Evolutionary conservation across 1,140 invertebrate genomes (phyloP), one percentile per base, ranked within the genome.

Genomic region (Micrasema longulum): DNA sequence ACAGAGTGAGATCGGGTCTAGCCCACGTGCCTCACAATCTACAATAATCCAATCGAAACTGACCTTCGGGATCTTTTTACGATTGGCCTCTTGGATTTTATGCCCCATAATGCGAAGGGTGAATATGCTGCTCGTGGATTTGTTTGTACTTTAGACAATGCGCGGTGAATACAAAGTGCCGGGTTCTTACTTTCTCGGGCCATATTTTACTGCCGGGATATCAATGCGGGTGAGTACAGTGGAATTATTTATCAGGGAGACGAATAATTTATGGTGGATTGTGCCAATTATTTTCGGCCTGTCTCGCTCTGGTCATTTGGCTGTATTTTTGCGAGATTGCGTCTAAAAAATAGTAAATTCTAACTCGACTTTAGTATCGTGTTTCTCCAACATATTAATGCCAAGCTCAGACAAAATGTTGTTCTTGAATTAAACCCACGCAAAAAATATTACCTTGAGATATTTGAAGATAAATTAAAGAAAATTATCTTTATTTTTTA

Each of bases 31-130:
- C 20, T 3, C 14, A 11, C 57, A 4, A n/a, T 18, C 4, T 10
- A 38, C 14, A 45, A 63, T 63, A 63, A 63, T 63, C 57, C 57
- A 63, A 63, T 63, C 57, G 23, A 10, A 60, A 31, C 14, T 63
- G 57, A 63, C 57, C 57, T 63, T 63, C 57, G 16, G 57, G 38
- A 45, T 43, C 38, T 31, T 63, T 63, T 63, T 63, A 63, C 57
- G 57, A 63, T 63, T 63, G 57, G 22, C 57, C 57, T 63, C 45
- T 63, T 63, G 57, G 57, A 63, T 63, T 63, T 63, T 63, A 63
- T 63, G 18, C 41, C 36, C 57, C 41, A 63, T 63, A 43, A 63
- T 63, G 22, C 22, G 11, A 31, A 18, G 53, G 11, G 26, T 7
- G 14, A 57, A 57, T 57, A 57, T 57, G 35, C 31, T 14, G 23